Evolutionary conservation across 2,888 invertebrate species (phyloP), one percentile per base, ranked within the genome.

Genomic region (Strigamia transsilvanica): DNA sequence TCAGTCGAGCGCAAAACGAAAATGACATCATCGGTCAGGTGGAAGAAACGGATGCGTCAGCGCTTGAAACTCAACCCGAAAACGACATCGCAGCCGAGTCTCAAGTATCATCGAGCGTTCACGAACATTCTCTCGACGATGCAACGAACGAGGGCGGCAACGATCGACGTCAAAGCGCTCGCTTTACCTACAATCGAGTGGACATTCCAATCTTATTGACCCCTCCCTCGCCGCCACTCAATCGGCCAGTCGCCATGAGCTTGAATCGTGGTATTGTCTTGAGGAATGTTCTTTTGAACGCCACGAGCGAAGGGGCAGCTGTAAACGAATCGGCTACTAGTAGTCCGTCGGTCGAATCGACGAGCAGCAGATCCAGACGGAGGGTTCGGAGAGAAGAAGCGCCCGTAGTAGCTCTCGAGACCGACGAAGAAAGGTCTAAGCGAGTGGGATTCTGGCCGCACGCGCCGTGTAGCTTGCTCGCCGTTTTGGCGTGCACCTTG

Each of bases 401-500:
- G 9, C 27, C 32, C 10, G 2, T 38, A 15, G 1, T 81, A 5
- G 18, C 61, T 9, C 18, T 10, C 10, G 83, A 83, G 32, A 80
- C 42, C 15, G 82, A 83, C n/a, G 83, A 83, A 66, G 83, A 83
- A 13, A 42, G 83, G 78, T n/a, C 77, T 78, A 78, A 82, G 66
- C 18, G 81, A 81, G 32, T 82, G 46, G 86, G 86, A 21, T 84
- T 85, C 46, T 88, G 88, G 88, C 86, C 85, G 6, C 86, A 87
- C 83, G 83, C 85, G 21, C 91, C 93, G 86, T 94, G 94, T 87
- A 92, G 94, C 46, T 92, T 93, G 87, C 89, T 96, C 85, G 94
- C 96, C 32, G 92, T 94, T 86, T 90, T 96, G 77, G 93, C 94
- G 84, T 96, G 96, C 88, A 95, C 95, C 2, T 89, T 96, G 85